Evolutionary conservation across 2,888 invertebrate genomes (phyloP).

Genomic region (Caenorhabditis angaria): DNA sequence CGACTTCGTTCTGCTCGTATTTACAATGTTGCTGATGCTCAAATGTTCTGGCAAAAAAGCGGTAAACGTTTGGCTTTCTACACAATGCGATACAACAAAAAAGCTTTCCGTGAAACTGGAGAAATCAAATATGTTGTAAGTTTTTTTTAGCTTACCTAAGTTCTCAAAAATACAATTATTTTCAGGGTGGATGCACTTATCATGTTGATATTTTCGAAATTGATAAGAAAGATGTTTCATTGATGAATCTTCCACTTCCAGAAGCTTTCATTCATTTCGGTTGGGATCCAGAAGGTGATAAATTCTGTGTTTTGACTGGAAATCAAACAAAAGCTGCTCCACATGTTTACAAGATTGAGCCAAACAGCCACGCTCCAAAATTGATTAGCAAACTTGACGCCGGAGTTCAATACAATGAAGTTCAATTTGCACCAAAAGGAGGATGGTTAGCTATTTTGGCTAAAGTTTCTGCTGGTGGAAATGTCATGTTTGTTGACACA

Average conservation of each 20-base stretch:
- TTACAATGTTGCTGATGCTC: conserved; percentile 96
- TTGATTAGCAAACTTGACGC: conserved; percentile 66
- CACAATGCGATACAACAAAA: conserved; percentile 83
- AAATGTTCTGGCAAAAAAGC: conserved; percentile 90
- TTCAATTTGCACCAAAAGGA: conserved; percentile 75
- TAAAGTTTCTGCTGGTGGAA: conserved; percentile 62
- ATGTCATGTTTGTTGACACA: conserved; percentile 69
- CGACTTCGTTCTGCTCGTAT: conserved; percentile 74
- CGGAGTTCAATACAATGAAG: conserved; percentile 65
- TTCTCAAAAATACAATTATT: conserved; percentile 3
- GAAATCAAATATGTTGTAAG: conserved; percentile 88
- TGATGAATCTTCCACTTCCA: conserved; percentile 95
- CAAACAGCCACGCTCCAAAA: conserved; percentile 63
- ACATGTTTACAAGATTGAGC: conserved; percentile 65
- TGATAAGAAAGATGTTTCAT: conserved; percentile 86
- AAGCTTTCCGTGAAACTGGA: conserved; percentile 84
- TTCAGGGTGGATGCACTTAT: conserved; percentile 85
- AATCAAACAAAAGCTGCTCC: conserved; percentile 64
- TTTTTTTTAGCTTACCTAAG: neutral
- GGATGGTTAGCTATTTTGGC: conserved; percentile 74
- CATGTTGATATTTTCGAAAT: conserved; percentile 99
- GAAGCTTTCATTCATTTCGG: conserved; percentile 83
- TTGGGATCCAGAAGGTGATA: conserved; percentile 96
- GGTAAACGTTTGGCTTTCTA: conserved; percentile 97
- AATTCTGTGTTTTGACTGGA: conserved; percentile 95